phyloP scores from a whole-genome alignment of 2,797 vertebrate genomes.

The Siniperca undulata region DNA sequence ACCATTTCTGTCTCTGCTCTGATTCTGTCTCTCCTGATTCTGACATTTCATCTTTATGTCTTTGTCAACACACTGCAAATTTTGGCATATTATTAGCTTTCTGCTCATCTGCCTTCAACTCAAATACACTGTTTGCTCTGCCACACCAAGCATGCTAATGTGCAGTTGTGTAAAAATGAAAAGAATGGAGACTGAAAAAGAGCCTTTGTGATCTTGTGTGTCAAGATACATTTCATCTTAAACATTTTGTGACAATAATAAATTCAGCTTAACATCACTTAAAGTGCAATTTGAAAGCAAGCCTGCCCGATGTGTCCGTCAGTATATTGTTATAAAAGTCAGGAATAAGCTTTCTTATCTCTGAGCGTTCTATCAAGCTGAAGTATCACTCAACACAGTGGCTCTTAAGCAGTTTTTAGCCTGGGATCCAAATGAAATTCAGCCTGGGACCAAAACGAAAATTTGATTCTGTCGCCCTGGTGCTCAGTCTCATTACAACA shows the following conservation, averaged over 20 bases:
- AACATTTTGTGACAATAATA: constrained; percentile 14
- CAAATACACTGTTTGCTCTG: constrained; percentile 17
- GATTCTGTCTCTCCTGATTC: neutral
- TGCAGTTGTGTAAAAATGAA: neutral
- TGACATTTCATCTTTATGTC: constrained; percentile 15
- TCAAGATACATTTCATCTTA: neutral
- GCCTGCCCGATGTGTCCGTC: neutral
- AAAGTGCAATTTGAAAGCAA: constrained; percentile 20
- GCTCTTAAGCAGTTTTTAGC: constrained; percentile 35
- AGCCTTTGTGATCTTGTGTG: neutral
- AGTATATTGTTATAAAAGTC: constrained; percentile 10
- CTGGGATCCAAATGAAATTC: constrained; percentile 45
- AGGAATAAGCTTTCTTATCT: constrained; percentile 25
- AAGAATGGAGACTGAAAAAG: neutral
- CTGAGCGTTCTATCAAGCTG: constrained; percentile 28
- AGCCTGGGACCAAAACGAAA: constrained; percentile 45
- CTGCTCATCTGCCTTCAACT: constrained; percentile 21
- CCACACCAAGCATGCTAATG: neutral
- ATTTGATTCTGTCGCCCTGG: constrained; percentile 49
- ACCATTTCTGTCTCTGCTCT: neutral
- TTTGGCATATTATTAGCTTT: constrained; percentile 13
- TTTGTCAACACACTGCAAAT: constrained; percentile 19
- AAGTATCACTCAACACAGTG: constrained; percentile 26
- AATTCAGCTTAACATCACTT: neutral
- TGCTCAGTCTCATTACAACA: constrained; percentile 56